Evolutionary conservation across 1,140 invertebrate species (phyloP).

Genomic region (Dryas iulia): DNA sequence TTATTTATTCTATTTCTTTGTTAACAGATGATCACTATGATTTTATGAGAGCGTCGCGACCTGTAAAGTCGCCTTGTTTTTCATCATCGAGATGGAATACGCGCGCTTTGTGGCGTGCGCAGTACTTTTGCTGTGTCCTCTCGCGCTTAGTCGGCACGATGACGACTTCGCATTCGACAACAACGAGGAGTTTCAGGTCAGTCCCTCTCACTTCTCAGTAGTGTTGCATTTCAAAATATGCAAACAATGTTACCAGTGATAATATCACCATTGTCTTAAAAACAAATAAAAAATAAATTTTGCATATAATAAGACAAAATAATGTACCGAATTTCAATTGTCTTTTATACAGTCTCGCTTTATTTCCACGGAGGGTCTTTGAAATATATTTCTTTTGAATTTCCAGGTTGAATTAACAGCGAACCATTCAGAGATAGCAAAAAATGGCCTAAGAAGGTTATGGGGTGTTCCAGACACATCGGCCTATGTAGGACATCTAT

Average conservation of each 20-base stretch:
- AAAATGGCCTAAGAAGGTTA: constrained; percentile 76
- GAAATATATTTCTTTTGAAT: constrained; percentile 18
- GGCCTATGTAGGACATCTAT: constrained; percentile 77
- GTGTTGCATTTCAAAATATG: constrained; percentile 1
- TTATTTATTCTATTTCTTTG: constrained; percentile 8
- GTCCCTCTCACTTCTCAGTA: constrained; percentile 16
- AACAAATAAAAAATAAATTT: constrained; percentile 17
- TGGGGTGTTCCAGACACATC: constrained; percentile 80
- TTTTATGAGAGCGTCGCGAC: constrained; percentile 58
- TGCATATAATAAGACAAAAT: constrained; percentile 22
- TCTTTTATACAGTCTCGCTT: constrained; percentile 9
- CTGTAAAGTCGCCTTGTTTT: constrained; percentile 30
- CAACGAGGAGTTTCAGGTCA: constrained; percentile 75
- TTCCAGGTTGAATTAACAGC: constrained; percentile 66
- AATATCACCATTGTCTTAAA: constrained; percentile 25
- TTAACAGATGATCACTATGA: constrained; percentile 58
- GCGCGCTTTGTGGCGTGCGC: constrained; percentile 54
- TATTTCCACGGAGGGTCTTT: background rate
- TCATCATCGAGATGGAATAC: constrained; percentile 47
- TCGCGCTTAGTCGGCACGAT: constrained; percentile 64
- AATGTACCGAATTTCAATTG: constrained; percentile 19
- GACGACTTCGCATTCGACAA: constrained; percentile 79
- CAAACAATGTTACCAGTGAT: constrained; percentile 21
- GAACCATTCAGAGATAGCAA: constrained; percentile 73
- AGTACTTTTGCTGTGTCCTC: constrained; percentile 57